Evolutionary conservation across 1,140 invertebrate genomes (phyloP).

Genomic region (Lethocerus indicus): DNA sequence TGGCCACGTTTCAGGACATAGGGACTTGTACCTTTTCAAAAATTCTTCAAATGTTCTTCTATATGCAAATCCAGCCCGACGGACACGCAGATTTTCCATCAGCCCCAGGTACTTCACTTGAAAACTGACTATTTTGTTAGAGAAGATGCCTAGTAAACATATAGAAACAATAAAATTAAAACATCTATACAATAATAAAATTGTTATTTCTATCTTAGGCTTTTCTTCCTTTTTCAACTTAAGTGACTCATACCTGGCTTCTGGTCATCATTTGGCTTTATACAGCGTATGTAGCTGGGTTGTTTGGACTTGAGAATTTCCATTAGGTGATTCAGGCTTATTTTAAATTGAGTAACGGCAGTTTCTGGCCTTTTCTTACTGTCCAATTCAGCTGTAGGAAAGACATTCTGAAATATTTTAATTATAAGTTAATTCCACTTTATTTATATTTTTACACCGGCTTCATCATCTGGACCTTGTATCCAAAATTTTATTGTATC

Average conservation of each 20-base stretch:
- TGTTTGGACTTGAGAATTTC: constrained; percentile 73
- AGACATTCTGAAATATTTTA: constrained; percentile 24
- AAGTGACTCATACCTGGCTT: constrained; percentile 40
- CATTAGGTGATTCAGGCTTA: constrained; percentile 67
- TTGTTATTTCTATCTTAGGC: neutral
- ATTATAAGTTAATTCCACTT: neutral
- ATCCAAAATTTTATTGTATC: too few relatives aligned
- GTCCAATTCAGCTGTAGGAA: constrained; percentile 42
- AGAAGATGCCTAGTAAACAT: constrained; percentile 13
- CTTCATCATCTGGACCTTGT: too few relatives aligned
- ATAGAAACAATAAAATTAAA: neutral
- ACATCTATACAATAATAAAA: neutral
- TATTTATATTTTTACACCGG: too few relatives aligned
- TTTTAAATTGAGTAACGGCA: constrained; percentile 80
- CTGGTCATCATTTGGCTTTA: constrained; percentile 73
- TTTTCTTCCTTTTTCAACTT: constrained; percentile 25
- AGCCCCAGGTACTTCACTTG: constrained; percentile 71
- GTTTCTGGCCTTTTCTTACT: constrained; percentile 75
- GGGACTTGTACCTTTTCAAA: constrained; percentile 71
- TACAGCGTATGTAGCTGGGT: constrained; percentile 83
- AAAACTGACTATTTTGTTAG: constrained; percentile 28
- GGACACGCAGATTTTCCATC: constrained; percentile 75
- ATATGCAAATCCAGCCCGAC: constrained; percentile 77
- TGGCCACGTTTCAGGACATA: constrained; percentile 73
- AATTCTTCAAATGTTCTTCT: constrained; percentile 67